Evolutionary conservation across 2,888 invertebrate species (phyloP), one percentile per base, ranked within the genome.

Genomic region (Coenonympha arcania): DNA sequence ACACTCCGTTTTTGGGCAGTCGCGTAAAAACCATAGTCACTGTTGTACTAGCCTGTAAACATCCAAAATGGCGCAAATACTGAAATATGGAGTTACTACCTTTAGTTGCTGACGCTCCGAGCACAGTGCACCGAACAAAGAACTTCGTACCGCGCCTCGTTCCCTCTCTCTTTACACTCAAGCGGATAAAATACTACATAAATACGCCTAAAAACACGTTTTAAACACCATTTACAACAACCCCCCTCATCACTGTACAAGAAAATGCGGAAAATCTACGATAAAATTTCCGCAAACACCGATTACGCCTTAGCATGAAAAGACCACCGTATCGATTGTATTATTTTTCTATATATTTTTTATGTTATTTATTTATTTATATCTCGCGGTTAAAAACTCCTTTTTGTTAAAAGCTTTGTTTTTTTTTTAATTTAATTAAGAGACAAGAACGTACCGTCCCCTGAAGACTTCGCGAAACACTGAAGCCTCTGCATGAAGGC

Each of bases 401-500:
- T 22, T 56, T 63, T 56, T 24, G 6, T 31, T 34, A 61, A 61
- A 58, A 67, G 69, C 63, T 64, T 63, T 66, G 58, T 63, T 68
- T 63, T 68, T 63, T 69, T 61, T 56, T 62, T 51, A 30, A 15
- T 28, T 39, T 13, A 11, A 20, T 36, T 9, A 22, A 44, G 33
- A 33, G 42, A 53, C 50, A 55, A 48, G 24, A 39, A 63, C 68
- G 59, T 63, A 76, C 81, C 79, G 73, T 66, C 66, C 59, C 58
- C 54, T 44, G 31, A 24, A 61, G 69, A 62, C 58, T 61, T 57
- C 76, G 69, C 76, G 78, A 66, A 68, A 76, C 68, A 85, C 84
- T 85, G 65, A 73, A 69, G 63, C 63, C 66, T 71, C 71, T 79
- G 82, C 82, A 82, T 80, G 70, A 68, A 72, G 73, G 73, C 73